A percentile compares a stretch with the other conserved stretches of the same genome.
Conservation (phyloP, 53 echinoderm and acorn worm species). For the Paracentrotus lividus region DNA sequence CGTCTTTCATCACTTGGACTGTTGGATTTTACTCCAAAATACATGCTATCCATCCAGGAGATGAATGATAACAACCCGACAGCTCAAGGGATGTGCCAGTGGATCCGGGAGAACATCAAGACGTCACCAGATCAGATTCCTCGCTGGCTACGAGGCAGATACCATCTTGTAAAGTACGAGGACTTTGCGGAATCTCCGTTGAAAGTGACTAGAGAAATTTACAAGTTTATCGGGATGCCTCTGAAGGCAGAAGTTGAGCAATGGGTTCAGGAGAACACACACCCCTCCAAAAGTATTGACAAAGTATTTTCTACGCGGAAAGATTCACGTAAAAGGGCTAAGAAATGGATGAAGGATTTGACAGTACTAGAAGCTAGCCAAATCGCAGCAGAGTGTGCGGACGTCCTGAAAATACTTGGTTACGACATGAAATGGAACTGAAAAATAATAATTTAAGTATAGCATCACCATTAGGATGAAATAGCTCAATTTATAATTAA, state of each 20-base stretch:
- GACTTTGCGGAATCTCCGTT: conserved; percentile 81
- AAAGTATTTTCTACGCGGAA: conserved; percentile 68
- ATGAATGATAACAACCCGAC: neutral
- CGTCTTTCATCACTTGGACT: conserved; percentile 46
- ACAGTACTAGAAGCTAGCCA: conserved; percentile 68
- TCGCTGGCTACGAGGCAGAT: conserved; percentile 78
- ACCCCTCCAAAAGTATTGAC: conserved; percentile 7
- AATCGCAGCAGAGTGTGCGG: conserved; percentile 72
- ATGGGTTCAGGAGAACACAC: conserved; percentile 77
- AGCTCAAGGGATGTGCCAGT: conserved; percentile 72
- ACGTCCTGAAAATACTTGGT: conserved; percentile 77
- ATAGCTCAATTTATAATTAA: no score
- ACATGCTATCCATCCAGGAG: neutral
- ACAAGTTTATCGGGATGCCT: conserved; percentile 75
- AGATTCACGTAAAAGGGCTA: conserved; percentile 75
- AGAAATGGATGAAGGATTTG: conserved; percentile 73
- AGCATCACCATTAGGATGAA: no score
- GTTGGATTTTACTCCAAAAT: neutral
- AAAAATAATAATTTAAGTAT: no score
- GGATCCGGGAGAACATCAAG: conserved; percentile 76
- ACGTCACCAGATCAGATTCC: conserved; percentile 56
- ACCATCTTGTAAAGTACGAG: conserved; percentile 83
- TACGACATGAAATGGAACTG: no score
- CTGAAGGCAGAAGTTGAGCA: conserved; percentile 58
- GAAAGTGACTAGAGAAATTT: conserved; percentile 75